Evolutionary conservation across 1,140 invertebrate genomes (phyloP), one percentile per base, ranked within the genome.

Genomic region (Saccostrea echinata): DNA sequence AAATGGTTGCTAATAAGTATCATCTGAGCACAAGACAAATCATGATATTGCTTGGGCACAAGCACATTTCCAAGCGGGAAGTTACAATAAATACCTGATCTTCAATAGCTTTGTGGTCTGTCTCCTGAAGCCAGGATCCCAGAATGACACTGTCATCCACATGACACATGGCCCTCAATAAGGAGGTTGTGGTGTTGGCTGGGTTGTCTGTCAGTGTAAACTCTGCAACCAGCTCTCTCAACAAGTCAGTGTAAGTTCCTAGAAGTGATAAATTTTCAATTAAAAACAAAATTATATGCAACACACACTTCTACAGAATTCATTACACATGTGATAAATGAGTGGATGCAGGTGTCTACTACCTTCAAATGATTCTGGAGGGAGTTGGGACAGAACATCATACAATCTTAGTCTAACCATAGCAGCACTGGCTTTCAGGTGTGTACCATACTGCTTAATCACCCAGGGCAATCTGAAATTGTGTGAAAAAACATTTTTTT

Each of bases 101-200:
- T 95, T 99, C 99, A 91, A 99, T 98, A 61, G 97, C 97, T 87
- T 98, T 97, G 95, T 99, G 98, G 95, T 99, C 98, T 11, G 98
- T 99, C 94, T 99, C 98, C 94, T 98, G 98, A 12, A 95, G 90
- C 94, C 95, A 95, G n/a, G 95, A 95, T n/a, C 95, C 95, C 6
- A 96, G 91, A 13, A 96, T 94, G 68, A 98, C 97, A 94, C 95
- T 95, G 91, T 99, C 98, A 92, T 98, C 97, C 3, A 97, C 97
- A 95, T 99, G 98, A 94, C 98, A 99, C 64, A 98, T 97, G 68
- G 96, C 96, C 81, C 97, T 96, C 51, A 99, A 95, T 84, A 98
- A 96, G 0, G 98, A 98, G 33, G 98, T 99, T 0, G 98, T 98
- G 24, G 98, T 99, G 93, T 99, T 99, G 27, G 98, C 97, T 43